Conservation (phyloP, 2,113 vertebrate genomes). For the Stigmatopora nigra region DNA sequence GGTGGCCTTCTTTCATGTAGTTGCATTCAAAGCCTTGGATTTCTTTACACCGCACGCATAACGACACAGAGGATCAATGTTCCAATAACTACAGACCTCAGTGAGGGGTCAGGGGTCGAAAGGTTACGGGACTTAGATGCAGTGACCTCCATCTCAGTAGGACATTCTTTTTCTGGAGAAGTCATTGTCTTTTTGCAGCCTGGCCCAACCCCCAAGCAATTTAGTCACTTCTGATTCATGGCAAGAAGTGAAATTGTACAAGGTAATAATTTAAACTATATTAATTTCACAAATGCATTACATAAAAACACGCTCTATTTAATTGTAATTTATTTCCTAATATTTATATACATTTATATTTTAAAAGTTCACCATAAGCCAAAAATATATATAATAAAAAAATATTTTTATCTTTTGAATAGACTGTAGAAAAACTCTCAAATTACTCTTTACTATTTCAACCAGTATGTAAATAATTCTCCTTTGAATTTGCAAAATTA, state of each 20-base stretch:
- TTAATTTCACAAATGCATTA: too few species aligned
- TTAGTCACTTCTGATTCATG: slow-evolving; percentile 11
- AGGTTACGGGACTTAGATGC: slow-evolving; percentile 61
- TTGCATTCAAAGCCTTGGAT: slow-evolving; percentile 22
- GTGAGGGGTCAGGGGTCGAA: slow-evolving; percentile 51
- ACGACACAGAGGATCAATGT: slow-evolving; percentile 36
- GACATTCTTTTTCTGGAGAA: slow-evolving; percentile 60
- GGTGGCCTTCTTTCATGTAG: not conserved
- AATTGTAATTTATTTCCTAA: too few species aligned
- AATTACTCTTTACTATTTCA: not conserved
- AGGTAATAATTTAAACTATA: too few species aligned
- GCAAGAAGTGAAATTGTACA: slow-evolving; percentile 11
- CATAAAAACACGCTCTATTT: too few species aligned
- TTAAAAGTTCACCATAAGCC: too few species aligned
- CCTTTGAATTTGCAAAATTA: not conserved
- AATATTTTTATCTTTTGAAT: not conserved
- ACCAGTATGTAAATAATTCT: not conserved
- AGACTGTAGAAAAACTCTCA: not conserved
- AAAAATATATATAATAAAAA: too few species aligned
- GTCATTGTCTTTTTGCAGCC: slow-evolving; percentile 52
- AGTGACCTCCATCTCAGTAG: slow-evolving; percentile 58
- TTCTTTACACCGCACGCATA: slow-evolving; percentile 6
- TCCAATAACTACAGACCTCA: slow-evolving; percentile 49
- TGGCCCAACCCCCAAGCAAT: slow-evolving; percentile 38
- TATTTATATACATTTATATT: too few species aligned